Evolutionary conservation across 2,113 vertebrate species (phyloP), one percentile per base, ranked within the genome.

Genomic region (Mobula hypostoma): DNA sequence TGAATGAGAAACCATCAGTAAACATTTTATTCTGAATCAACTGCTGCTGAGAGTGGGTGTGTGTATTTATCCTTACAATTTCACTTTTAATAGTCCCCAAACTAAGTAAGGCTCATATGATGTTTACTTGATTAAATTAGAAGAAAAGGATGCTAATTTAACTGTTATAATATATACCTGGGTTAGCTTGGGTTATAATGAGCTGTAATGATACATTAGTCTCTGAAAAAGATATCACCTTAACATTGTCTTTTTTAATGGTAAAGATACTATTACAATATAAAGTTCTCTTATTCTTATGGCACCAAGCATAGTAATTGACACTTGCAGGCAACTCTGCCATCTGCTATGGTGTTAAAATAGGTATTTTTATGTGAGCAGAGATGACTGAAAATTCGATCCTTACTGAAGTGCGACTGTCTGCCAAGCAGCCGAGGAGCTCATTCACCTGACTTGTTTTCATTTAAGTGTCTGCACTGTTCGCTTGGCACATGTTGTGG

Each of bases 321-420:
- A 56, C 91, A 93, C 91, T 70, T 93, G 91, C 40, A 93, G 68
- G 68, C 40, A 40, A 74, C 70, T 29, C 40, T 93, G 70, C 91
- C 91, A 93, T 93, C 91, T 93, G 91, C 21, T 5, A 93, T 56
- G 40, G 70, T 72, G 72, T 56, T 76, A 74, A 93, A 93, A 93
- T 48, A 27, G 40, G 70, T 93, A 93, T 76, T 93, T 93, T 27
- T 93, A 21, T 29, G 24, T 74, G 8, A 56, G 68, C 21, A 76
- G 91, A 21, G 24, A 93, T 7, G 40, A 21, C 91, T 93, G 68
- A 93, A 74, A 74, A 12, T 40, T 74, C 70, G 8, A 70, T 56
- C 36, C 36, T 93, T 48, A 76, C 68, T 74, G 91, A 48, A 93
- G 70, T 93, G 91, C 61, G 68, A 74, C 91, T 93, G 91, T 56